These are phyloP conservation scores for Drosophila ironensis DNA, from an alignment of 1,140 invertebrate genomes.

Conservation along the genomic window DNA sequence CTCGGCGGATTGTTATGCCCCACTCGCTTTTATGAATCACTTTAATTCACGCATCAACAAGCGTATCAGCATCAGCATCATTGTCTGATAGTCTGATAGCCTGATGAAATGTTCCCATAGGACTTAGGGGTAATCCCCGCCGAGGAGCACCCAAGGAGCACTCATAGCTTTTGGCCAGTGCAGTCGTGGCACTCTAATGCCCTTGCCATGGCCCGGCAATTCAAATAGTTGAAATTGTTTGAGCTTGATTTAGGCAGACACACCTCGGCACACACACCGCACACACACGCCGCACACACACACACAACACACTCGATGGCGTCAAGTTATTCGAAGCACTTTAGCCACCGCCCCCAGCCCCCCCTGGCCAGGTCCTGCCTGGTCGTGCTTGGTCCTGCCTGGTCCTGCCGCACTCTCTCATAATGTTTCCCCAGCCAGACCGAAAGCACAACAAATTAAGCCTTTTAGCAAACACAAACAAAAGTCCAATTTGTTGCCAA, in stretches of 20 bases:
- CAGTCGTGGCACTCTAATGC: conserved; percentile 50
- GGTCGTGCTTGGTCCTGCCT: neutral
- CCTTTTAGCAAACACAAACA: conserved; percentile 79
- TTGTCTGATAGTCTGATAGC: neutral
- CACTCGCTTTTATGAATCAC: neutral
- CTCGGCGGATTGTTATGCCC: no score
- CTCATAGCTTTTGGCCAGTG: conserved; percentile 14
- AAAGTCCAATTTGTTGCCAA: conserved; percentile 79
- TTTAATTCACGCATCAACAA: neutral
- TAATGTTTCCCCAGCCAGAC: conserved; percentile 64
- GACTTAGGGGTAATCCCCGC: neutral
- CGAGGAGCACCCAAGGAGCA: no score
- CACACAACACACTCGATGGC: conserved; percentile 3
- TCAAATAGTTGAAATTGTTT: conserved; percentile 79
- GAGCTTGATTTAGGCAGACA: conserved; percentile 73
- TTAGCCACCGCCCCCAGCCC: conserved; percentile 21
- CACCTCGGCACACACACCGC: conserved; percentile 28
- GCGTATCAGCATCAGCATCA: neutral
- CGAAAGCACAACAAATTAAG: conserved; percentile 74
- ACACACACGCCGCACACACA: conserved; percentile 1
- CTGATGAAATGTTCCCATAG: neutral
- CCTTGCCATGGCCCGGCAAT: conserved; percentile 58
- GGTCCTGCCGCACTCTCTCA: conserved; percentile 18
- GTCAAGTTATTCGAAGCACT: conserved; percentile 74
- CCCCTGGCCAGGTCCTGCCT: neutral